phyloP scores from a whole-genome alignment of 1,140 invertebrate species.

The Euglossa dilemma region DNA sequence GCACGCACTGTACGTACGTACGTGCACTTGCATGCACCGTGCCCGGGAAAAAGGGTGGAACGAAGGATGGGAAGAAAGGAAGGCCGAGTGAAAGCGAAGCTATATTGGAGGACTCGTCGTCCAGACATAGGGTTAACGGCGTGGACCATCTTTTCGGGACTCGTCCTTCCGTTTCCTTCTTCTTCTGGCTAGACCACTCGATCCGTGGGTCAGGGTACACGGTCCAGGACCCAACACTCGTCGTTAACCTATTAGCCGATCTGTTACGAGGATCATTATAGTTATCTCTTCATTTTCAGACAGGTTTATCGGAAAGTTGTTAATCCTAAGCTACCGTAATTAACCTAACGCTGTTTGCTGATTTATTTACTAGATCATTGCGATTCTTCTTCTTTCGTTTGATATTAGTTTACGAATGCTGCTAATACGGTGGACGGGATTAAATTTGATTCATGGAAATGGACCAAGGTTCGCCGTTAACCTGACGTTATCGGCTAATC shows the following conservation, averaged over 20 bases:
- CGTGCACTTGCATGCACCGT: constrained; percentile 3
- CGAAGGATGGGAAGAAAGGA: constrained; percentile 7
- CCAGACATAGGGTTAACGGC: not conserved
- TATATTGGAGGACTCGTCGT: constrained; percentile 12
- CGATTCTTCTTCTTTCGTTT: no score
- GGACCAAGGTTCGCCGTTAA: not conserved
- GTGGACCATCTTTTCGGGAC: not conserved
- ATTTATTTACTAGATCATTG: no score
- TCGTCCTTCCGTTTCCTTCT: not conserved
- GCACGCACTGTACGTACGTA: constrained; percentile 48
- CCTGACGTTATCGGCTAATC: not conserved
- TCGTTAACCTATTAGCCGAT: no score
- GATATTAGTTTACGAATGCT: no score
- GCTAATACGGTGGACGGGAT: no score
- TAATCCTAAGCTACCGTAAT: no score
- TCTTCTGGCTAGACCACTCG: not conserved
- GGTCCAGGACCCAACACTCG: no score
- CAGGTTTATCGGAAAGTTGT: no score
- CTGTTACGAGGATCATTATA: no score
- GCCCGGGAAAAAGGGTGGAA: constrained; percentile 23
- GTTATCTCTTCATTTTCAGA: no score
- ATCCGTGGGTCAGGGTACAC: not conserved
- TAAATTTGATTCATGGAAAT: no score
- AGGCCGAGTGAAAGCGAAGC: not conserved
- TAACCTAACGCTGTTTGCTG: no score